Evolutionary conservation across 2,113 vertebrate genomes (phyloP), one percentile per base, ranked within the genome.

Genomic region (Ranitomeya imitator): DNA sequence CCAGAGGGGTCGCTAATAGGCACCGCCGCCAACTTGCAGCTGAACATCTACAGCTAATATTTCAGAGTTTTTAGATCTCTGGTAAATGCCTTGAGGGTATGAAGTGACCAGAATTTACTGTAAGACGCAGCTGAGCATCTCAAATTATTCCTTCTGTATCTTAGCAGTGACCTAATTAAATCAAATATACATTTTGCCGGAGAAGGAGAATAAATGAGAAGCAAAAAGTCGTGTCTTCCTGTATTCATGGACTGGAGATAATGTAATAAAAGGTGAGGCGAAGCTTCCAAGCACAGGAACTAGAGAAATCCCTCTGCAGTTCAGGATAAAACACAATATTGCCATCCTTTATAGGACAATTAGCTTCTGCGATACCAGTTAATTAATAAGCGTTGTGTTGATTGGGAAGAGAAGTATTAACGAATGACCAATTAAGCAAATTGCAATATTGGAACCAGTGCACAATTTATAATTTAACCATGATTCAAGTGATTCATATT

Each of bases 401-500:
- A 88, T 65, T 77, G 21, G 15, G 31, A 55, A 55, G 11, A 11
- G 11, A 11, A 81, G 80, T 80, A 54, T 31, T 60, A 54, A 61
- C 51, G 82, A 83, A 52, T 83, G 57, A 18, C 45, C 57, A 88
- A 73, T 83, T 83, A 78, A 78, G 81, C 18, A 69, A 78, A 77
- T 88, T 61, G 79, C 57, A 78, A 19, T 65, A 52, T 65, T 31
- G 15, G 85, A 78, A 87, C 85, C 55, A 71, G 15, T 21, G 77
- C 67, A n/a, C n/a, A 74, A 79, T 86, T 52, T 31, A 67, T 79
- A 52, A 10, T 9, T 14, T 67, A 9, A 12, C 37, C 16, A 8
- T 51, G 26, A n/a, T 71, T 37, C 18, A 80, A 23, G 26, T 16
- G 57, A 7, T 59, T 82, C 37, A 37, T 80, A 51, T 52, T 77